phyloP scores from a whole-genome alignment of 2,113 vertebrate genomes.

The Passer montanus region DNA sequence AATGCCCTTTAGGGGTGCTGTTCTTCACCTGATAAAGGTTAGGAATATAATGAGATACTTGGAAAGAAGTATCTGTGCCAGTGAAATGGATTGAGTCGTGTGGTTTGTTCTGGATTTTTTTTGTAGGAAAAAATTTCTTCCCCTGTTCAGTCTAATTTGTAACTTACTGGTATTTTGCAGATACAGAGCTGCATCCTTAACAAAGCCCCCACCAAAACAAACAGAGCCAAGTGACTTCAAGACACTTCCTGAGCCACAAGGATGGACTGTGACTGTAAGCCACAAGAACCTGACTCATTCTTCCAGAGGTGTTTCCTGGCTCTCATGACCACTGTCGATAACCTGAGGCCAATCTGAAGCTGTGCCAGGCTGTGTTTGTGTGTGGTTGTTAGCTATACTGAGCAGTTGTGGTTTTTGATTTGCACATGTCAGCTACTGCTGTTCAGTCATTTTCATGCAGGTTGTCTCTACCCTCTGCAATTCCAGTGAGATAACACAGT shows the following conservation, averaged over 20 bases:
- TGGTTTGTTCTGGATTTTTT: neutral
- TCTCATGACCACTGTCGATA: slow-evolving; percentile 63
- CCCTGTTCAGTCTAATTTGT: neutral
- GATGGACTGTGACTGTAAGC: slow-evolving; percentile 77
- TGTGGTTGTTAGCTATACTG: neutral
- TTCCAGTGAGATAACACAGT: neutral
- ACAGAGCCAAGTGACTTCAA: slow-evolving; percentile 66
- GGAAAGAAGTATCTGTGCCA: neutral
- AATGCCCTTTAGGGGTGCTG: neutral
- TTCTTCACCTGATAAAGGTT: neutral
- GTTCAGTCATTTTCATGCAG: neutral
- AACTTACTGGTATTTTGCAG: slow-evolving; percentile 51
- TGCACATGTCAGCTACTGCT: neutral
- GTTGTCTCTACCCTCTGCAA: neutral
- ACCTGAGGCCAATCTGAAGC: slow-evolving; percentile 70
- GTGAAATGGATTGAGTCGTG: neutral
- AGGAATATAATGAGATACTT: neutral
- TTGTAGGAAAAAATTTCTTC: neutral
- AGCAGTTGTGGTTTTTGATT: neutral
- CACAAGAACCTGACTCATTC: slow-evolving; percentile 62
- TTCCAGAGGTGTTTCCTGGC: slow-evolving; percentile 81
- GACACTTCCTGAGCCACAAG: slow-evolving; percentile 68
- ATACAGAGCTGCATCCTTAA: slow-evolving; percentile 46
- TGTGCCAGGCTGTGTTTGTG: neutral
- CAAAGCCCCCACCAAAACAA: slow-evolving; percentile 22